phyloP scores from a whole-genome alignment of 2,888 invertebrate species.

The Atherix ibis region DNA sequence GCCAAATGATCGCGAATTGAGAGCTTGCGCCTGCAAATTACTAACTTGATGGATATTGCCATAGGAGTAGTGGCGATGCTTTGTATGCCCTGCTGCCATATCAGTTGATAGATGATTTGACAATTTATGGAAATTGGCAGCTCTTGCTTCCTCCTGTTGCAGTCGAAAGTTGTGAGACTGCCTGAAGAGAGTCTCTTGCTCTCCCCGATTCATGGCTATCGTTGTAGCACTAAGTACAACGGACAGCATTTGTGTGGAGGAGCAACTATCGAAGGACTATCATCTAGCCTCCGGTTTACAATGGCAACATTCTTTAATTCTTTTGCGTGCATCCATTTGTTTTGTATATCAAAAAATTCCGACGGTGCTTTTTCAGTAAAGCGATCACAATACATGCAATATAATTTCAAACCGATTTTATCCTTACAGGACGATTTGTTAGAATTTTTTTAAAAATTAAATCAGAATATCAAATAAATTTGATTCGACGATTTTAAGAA shows the following conservation, averaged over 20 bases:
- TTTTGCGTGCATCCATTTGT: slow-evolving; percentile 3
- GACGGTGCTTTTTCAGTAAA: too few species aligned
- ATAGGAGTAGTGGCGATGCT: slow-evolving; percentile 18
- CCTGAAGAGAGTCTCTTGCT: slow-evolving; percentile 44
- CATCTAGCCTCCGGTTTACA: slow-evolving; percentile 5
- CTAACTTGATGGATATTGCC: slow-evolving; percentile 22
- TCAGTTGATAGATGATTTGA: slow-evolving; percentile 17
- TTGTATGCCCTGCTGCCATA: slow-evolving; percentile 10
- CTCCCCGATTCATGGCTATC: slow-evolving; percentile 43
- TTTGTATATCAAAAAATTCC: too few species aligned
- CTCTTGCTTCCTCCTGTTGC: slow-evolving; percentile 17
- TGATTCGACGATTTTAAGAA: too few species aligned
- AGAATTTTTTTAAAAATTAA: too few species aligned
- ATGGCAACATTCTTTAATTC: background rate
- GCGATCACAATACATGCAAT: too few species aligned
- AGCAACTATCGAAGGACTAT: slow-evolving; percentile 6
- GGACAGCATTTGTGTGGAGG: slow-evolving; percentile 29
- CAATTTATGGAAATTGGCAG: slow-evolving; percentile 14
- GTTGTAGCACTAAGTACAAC: slow-evolving; percentile 32
- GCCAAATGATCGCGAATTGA: slow-evolving; percentile 15
- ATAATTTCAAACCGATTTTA: too few species aligned
- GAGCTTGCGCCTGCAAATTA: slow-evolving; percentile 14
- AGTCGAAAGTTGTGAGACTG: slow-evolving; percentile 40
- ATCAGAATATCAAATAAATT: too few species aligned
- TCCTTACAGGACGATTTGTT: too few species aligned